Conservation (phyloP, 2,797 vertebrate genomes). For the Onychomys torridus region DNA sequence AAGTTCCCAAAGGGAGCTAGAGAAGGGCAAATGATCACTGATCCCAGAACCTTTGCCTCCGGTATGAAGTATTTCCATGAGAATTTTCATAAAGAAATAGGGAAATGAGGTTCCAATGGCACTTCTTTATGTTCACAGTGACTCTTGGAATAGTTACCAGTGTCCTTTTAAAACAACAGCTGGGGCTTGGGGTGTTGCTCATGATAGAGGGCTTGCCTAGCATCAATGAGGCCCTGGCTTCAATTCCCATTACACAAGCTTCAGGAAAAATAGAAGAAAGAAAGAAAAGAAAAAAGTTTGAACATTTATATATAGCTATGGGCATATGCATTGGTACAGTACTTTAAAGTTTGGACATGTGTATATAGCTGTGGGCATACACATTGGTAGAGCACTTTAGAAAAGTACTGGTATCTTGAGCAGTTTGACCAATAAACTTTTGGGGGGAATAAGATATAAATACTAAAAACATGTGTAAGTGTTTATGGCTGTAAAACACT, state of each 20-base stretch:
- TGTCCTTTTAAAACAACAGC: not conserved
- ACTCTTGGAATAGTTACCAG: not conserved
- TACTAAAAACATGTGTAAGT: not conserved
- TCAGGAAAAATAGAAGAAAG: not conserved
- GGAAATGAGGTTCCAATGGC: not conserved
- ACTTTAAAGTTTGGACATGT: not conserved
- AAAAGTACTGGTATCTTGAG: not conserved
- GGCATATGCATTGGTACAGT: not conserved
- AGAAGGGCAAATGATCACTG: not conserved
- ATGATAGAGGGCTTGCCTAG: not conserved
- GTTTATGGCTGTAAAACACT: not conserved
- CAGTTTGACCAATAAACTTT: constrained; percentile 13
- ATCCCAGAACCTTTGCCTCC: not conserved
- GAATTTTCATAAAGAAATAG: constrained; percentile 17
- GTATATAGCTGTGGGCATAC: not conserved
- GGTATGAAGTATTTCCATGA: not conserved
- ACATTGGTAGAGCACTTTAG: not conserved
- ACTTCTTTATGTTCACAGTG: not conserved
- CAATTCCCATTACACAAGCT: not conserved
- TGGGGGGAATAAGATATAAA: not conserved
- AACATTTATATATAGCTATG: not conserved
- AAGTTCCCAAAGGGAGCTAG: not conserved
- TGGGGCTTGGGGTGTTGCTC: not conserved
- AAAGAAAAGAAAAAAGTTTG: not conserved
- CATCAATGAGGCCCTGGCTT: not conserved